These are phyloP conservation scores for Daphoenositta chrysoptera DNA, from an alignment of 2,113 vertebrate species.

Conservation along the genomic window DNA sequence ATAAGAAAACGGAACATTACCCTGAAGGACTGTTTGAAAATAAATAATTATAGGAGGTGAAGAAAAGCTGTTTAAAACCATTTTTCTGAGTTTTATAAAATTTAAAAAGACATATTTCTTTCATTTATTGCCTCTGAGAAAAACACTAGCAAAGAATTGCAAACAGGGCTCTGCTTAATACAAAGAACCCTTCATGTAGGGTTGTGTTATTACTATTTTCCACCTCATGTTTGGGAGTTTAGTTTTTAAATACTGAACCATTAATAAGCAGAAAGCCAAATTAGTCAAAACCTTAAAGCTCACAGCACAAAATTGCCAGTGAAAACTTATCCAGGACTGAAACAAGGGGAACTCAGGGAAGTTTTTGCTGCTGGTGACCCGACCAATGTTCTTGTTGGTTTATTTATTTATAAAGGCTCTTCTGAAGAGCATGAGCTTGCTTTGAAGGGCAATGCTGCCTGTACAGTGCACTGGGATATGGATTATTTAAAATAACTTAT, in stretches of 20 bases:
- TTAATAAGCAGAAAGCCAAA: conserved; percentile 52
- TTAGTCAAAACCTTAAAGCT: neutral
- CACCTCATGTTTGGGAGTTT: conserved; percentile 7
- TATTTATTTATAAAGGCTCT: neutral
- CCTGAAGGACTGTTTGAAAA: conserved; percentile 97
- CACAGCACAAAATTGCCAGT: neutral
- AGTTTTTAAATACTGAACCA: conserved; percentile 27
- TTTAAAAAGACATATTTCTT: conserved; percentile 83
- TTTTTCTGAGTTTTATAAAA: conserved; percentile 85
- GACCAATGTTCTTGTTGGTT: neutral
- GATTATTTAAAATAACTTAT: neutral
- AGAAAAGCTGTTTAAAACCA: conserved; percentile 91
- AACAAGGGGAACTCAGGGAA: neutral
- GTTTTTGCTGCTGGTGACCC: neutral
- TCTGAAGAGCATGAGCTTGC: neutral
- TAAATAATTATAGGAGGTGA: conserved; percentile 97
- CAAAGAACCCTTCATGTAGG: conserved; percentile 15
- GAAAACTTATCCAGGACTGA: neutral
- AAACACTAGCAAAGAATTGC: conserved; percentile 53
- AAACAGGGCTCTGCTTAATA: conserved; percentile 31
- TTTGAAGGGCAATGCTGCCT: neutral
- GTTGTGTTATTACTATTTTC: neutral
- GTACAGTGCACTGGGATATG: rapidly evolving
- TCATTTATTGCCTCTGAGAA: conserved; percentile 70
- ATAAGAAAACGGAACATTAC: conserved; percentile 98